Evolutionary conservation across 2,797 vertebrate genomes (phyloP).

Genomic region (Echeneis naucrates): DNA sequence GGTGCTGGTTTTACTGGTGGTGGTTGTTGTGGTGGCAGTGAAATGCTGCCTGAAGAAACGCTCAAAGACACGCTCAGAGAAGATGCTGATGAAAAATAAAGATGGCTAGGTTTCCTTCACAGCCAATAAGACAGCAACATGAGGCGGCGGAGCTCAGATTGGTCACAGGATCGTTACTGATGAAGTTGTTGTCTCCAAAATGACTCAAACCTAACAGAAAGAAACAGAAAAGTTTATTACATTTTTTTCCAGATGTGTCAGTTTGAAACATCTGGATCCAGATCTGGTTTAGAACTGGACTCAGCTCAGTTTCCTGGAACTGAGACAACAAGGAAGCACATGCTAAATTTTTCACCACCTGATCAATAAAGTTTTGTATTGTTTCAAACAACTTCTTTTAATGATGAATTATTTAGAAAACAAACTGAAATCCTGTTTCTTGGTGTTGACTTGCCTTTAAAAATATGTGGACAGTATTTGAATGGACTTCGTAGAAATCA

Average conservation of each 20-base stretch:
- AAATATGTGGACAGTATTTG: too few relatives aligned
- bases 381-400: neutral
- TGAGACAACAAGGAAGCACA: too few relatives aligned
- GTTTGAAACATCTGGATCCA: neutral
- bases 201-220: neutral
- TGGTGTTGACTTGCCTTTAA: too few relatives aligned
- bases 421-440: too few relatives aligned
- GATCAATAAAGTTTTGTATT: neutral
- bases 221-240: neutral
- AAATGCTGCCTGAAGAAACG: constrained; percentile 82
- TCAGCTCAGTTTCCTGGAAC: too few relatives aligned
- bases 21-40: constrained; percentile 80
- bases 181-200: too few relatives aligned
- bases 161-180: neutral
- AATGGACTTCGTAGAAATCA: too few relatives aligned
- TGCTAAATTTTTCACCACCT: too few relatives aligned
- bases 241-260: neutral
- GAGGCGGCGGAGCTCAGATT: constrained; percentile 25
- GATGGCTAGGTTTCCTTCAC: constrained; percentile 54
- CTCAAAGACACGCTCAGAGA: constrained; percentile 64
- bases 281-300: too few relatives aligned
- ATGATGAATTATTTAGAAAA: neutral
- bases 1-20: constrained; percentile 83
- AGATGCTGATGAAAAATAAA: constrained; percentile 60
- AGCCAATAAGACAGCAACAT: constrained; percentile 58